Evolutionary conservation across 2,113 vertebrate species (phyloP).

Genomic region (Clarias macrocephalus): DNA sequence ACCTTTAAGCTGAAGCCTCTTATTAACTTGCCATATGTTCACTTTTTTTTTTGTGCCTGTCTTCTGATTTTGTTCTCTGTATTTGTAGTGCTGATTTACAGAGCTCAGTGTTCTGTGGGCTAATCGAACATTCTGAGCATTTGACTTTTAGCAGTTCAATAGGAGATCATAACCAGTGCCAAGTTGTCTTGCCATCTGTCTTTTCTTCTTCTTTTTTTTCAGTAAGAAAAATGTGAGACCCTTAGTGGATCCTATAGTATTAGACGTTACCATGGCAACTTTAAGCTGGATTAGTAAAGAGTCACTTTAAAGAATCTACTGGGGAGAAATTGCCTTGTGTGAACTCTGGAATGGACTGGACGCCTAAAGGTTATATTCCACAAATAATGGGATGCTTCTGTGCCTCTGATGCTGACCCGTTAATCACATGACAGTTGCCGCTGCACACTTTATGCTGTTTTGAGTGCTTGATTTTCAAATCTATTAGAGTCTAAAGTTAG

Average conservation of each 20-base stretch:
- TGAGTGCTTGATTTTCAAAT: neutral
- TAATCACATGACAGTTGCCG: neutral
- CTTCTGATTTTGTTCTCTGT: neutral
- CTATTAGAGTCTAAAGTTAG: neutral
- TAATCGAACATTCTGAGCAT: constrained; percentile 31
- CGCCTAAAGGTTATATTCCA: constrained; percentile 33
- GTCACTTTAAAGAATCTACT: neutral
- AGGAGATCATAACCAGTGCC: constrained; percentile 29
- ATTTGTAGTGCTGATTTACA: constrained; percentile 1
- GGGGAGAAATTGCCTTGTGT: neutral
- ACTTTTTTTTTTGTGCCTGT: constrained; percentile 1
- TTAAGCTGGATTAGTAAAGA: constrained; percentile 9
- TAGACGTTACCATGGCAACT: constrained; percentile 10
- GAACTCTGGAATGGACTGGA: neutral
- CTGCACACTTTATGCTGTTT: neutral
- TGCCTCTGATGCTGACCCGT: neutral
- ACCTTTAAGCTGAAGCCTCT: constrained; percentile 3
- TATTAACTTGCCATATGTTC: neutral
- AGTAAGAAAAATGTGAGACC: neutral
- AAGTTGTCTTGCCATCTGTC: constrained; percentile 43
- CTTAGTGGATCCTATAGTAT: neutral
- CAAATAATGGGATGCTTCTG: constrained; percentile 7
- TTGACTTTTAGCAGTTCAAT: constrained; percentile 20
- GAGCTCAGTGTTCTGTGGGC: neutral
- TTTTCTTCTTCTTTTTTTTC: neutral